A percentile compares a stretch with the other conserved stretches of the same genome.
These are phyloP conservation scores for Diadema setosum DNA, from an alignment of 35 echinoderm and acorn worm species.

Conservation along the genomic window DNA sequence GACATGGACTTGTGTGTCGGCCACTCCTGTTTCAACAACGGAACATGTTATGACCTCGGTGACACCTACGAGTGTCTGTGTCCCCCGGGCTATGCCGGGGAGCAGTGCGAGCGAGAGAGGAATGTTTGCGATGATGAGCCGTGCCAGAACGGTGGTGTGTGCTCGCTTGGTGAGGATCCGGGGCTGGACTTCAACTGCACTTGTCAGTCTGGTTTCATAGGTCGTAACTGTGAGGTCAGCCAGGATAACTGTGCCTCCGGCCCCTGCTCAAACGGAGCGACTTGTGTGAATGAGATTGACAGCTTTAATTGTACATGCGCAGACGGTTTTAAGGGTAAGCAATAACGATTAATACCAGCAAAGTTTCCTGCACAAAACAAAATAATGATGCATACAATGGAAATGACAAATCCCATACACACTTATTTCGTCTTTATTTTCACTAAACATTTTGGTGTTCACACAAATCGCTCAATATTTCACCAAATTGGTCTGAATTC, in stretches of 20 bases:
- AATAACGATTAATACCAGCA: too few species aligned
- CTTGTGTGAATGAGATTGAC: constrained; percentile 15
- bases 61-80: constrained; percentile 14
- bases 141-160: neutral
- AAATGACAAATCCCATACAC: too few species aligned
- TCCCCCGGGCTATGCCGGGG: neutral
- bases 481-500: too few species aligned
- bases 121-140: constrained; percentile 27
- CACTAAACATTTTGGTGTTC: too few species aligned
- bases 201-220: constrained; percentile 9
- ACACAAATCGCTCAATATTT: too few species aligned
- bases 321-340: constrained; percentile 7
- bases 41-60: constrained; percentile 14
- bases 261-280: constrained; percentile 22
- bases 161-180: neutral
- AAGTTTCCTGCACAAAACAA: too few species aligned
- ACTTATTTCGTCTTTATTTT: too few species aligned
- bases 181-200: neutral
- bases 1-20: constrained; percentile 42
- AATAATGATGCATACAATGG: too few species aligned
- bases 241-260: neutral
- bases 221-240: constrained; percentile 13
- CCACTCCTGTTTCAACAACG: constrained; percentile 16
- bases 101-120: neutral
- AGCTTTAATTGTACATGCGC: neutral